Conservation (phyloP, 2,113 vertebrate genomes). For the Murina feae region DNA sequence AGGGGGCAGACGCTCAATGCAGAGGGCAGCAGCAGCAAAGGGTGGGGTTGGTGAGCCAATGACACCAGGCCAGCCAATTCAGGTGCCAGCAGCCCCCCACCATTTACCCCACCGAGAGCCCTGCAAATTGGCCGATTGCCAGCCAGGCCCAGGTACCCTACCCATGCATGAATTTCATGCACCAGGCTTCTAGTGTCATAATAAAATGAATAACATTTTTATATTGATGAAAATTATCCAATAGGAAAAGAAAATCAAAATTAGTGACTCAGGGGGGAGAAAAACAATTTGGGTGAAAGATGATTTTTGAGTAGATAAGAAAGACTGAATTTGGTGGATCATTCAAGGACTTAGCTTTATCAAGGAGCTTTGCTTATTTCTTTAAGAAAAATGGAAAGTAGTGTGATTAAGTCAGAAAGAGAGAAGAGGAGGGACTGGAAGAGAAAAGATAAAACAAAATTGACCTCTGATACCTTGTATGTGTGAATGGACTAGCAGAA, state of each 20-base stretch:
- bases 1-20: no score
- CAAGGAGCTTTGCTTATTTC: no score
- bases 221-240: not conserved
- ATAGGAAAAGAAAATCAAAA: not conserved
- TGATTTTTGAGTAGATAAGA: not conserved
- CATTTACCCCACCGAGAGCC: no score
- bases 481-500: not conserved
- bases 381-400: not conserved
- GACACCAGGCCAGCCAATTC: no score
- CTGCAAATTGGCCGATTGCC: rapidly evolving
- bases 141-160: no score
- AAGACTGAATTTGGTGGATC: not conserved
- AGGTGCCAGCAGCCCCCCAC: no score
- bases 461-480: no score
- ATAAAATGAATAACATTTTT: not conserved
- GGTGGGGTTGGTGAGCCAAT: no score
- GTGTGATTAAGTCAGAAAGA: not conserved
- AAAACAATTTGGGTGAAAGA: not conserved
- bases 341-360: not conserved
- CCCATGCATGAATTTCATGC: no score
- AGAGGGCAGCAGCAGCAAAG: no score
- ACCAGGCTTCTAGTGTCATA: no score
- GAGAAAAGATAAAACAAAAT: not conserved
- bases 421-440: not conserved
- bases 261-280: not conserved